Percentiles rank a stretch among this genome's conserved stretches.
These are phyloP conservation scores for Oncorhynchus mykiss DNA, from an alignment of 2,113 vertebrate genomes.

Conservation along the genomic window DNA sequence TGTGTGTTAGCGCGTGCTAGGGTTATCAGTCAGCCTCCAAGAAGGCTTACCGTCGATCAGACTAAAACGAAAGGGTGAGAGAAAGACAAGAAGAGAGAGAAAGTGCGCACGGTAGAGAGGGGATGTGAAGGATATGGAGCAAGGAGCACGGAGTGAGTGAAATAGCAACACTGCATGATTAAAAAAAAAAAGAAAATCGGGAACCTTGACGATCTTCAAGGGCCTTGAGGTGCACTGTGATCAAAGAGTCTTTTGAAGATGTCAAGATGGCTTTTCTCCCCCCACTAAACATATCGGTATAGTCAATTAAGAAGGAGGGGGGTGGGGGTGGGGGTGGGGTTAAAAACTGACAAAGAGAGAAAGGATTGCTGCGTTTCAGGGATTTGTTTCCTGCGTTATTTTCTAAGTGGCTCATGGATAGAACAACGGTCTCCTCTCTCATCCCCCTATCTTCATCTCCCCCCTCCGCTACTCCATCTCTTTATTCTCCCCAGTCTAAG, in stretches of 20 bases:
- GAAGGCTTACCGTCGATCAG: neutral
- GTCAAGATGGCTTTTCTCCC: slow-evolving; percentile 41
- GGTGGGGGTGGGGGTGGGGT: no score
- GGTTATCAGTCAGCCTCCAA: slow-evolving; percentile 44
- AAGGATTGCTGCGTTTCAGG: slow-evolving; percentile 1
- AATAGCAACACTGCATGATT: slow-evolving; percentile 33
- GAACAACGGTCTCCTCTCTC: neutral
- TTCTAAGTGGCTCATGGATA: neutral
- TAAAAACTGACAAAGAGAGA: slow-evolving; percentile 23
- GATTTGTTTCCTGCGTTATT: neutral
- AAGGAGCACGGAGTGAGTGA: slow-evolving; percentile 7
- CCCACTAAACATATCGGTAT: slow-evolving; percentile 2
- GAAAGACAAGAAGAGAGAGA: neutral
- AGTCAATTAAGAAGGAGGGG: slow-evolving; percentile 40
- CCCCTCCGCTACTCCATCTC: neutral
- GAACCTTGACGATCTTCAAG: slow-evolving; percentile 61
- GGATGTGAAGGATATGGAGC: neutral
- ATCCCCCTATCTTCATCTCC: neutral
- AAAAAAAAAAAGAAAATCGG: slow-evolving; percentile 38
- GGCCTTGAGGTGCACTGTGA: slow-evolving; percentile 52
- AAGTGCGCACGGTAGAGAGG: neutral
- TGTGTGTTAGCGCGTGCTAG: slow-evolving; percentile 5
- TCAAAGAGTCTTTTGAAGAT: slow-evolving; percentile 54
- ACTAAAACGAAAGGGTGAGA: neutral
- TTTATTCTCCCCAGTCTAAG: neutral